Conservation (phyloP, 2,888 invertebrate genomes). For the Tipula confusa region DNA sequence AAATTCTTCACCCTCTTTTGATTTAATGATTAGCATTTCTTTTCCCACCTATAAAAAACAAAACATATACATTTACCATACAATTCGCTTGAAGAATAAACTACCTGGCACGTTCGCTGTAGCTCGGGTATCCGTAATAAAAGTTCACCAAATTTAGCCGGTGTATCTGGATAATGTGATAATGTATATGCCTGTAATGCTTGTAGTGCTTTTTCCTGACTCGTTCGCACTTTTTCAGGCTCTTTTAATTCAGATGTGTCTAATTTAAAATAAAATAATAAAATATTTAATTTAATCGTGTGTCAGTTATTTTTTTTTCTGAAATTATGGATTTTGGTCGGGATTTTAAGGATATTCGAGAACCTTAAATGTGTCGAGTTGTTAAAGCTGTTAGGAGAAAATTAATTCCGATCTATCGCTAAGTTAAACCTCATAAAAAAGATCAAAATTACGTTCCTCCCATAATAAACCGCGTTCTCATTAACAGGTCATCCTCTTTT, state of each 20-base stretch:
- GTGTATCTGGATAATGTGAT: constrained; percentile 83
- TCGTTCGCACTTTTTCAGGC: constrained; percentile 88
- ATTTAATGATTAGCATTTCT: constrained; percentile 82
- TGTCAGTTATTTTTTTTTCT: background rate
- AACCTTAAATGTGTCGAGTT: no score
- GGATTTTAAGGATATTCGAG: background rate
- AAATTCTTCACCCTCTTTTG: constrained; percentile 87
- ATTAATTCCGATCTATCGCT: no score
- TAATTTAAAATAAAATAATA: constrained; percentile 41
- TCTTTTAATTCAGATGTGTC: constrained; percentile 91
- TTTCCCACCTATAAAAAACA: constrained; percentile 69
- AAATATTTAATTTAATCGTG: background rate
- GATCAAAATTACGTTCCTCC: no score
- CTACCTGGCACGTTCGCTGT: constrained; percentile 88
- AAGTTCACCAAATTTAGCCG: constrained; percentile 92
- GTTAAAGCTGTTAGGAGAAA: no score
- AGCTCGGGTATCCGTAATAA: constrained; percentile 89
- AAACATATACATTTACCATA: constrained; percentile 21
- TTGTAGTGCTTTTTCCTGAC: constrained; percentile 90
- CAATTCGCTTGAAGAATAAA: constrained; percentile 32
- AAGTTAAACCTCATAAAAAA: no score
- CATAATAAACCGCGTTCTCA: no score
- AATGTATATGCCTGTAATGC: constrained; percentile 89
- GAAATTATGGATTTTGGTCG: background rate
- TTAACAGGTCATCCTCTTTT: no score